A percentile compares a stretch with the other conserved stretches of the same genome.
Evolutionary conservation across 2,797 vertebrate genomes (phyloP).

Genomic region (Uromys caudimaculatus): DNA sequence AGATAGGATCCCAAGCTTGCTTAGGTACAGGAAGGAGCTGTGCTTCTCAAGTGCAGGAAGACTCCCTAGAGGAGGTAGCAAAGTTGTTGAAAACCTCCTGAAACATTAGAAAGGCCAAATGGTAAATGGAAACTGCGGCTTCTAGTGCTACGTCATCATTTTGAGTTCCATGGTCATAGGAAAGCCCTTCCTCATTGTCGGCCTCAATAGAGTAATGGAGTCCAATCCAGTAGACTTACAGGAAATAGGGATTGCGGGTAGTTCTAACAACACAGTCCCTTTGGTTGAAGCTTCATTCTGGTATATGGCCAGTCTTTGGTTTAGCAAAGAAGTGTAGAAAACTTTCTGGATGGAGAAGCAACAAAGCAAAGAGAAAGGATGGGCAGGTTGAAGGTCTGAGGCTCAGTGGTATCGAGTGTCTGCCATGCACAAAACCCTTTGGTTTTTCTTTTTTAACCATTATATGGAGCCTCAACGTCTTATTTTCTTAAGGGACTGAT

Average conservation of each 20-base stretch:
- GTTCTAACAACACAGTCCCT: slow-evolving; percentile 19
- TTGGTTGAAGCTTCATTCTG: slow-evolving; percentile 30
- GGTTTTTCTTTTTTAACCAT: neutral
- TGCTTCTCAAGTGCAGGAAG: slow-evolving; percentile 42
- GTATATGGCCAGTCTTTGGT: neutral
- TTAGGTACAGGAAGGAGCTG: slow-evolving; percentile 19
- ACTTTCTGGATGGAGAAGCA: slow-evolving; percentile 37
- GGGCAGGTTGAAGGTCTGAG: neutral
- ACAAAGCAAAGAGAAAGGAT: slow-evolving; percentile 34
- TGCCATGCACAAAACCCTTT: neutral
- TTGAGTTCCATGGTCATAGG: neutral
- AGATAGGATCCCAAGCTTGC: neutral
- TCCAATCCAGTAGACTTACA: neutral
- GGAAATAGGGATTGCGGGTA: neutral
- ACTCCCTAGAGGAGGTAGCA: slow-evolving; percentile 34
- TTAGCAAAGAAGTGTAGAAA: slow-evolving; percentile 30
- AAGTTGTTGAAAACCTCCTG: slow-evolving; percentile 1
- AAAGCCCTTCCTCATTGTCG: slow-evolving; percentile 22
- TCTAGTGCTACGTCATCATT: slow-evolving; percentile 2
- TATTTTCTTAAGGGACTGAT: slow-evolving; percentile 33
- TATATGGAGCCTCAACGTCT: neutral
- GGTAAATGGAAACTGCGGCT: neutral
- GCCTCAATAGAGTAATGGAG: neutral
- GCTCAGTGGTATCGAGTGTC: neutral
- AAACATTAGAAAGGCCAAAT: slow-evolving; percentile 25